These are phyloP conservation scores for Rhineura floridana DNA, from an alignment of 2,113 vertebrate genomes.

Conservation along the genomic window DNA sequence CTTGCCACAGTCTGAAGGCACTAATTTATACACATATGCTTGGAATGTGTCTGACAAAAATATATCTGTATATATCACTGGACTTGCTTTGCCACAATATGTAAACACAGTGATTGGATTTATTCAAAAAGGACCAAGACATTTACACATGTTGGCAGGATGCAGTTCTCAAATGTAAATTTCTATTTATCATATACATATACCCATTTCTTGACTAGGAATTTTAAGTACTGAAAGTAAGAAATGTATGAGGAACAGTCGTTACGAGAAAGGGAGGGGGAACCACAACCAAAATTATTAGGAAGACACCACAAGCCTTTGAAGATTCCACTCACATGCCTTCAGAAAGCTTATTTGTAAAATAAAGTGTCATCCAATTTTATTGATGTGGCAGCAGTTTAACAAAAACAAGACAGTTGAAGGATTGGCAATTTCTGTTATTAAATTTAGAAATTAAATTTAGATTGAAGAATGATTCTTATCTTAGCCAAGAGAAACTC, in stretches of 20 bases:
- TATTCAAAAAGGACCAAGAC: conserved; percentile 41
- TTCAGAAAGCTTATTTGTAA: neutral
- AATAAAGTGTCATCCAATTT: neutral
- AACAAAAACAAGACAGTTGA: neutral
- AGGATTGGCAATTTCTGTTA: neutral
- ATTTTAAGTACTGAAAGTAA: neutral
- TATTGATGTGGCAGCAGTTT: neutral
- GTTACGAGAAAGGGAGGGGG: neutral
- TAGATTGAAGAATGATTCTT: neutral
- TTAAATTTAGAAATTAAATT: neutral
- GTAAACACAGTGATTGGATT: conserved; percentile 46
- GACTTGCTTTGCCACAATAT: conserved; percentile 52
- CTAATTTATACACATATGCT: conserved; percentile 48
- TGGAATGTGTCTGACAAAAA: conserved; percentile 18
- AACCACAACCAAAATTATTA: neutral
- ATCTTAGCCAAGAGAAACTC: neutral
- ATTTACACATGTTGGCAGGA: conserved; percentile 11
- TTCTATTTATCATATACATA: conserved; percentile 31
- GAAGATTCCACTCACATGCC: neutral
- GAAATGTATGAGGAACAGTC: conserved; percentile 4
- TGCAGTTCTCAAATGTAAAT: conserved; percentile 37
- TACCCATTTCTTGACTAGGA: conserved; percentile 30
- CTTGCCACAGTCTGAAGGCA: conserved; percentile 39
- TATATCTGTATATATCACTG: conserved; percentile 32
- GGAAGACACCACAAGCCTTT: neutral